A percentile compares a stretch with the other conserved stretches of the same genome.
These are phyloP conservation scores for Lottia gigantea DNA, from an alignment of 2,888 invertebrate species.

Conservation along the genomic window DNA sequence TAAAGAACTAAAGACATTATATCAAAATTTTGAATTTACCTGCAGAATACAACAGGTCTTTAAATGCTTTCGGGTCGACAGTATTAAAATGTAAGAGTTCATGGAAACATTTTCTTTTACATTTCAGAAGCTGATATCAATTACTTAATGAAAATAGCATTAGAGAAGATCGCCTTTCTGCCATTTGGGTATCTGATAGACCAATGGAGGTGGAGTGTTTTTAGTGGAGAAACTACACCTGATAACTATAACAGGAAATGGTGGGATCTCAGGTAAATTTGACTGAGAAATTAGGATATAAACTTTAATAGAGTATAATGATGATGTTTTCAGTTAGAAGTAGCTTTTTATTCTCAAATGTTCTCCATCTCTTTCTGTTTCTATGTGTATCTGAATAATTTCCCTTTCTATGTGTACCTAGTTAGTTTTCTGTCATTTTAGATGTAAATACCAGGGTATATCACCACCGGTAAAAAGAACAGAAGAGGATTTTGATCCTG, in stretches of 20 bases:
- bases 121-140: constrained; percentile 60
- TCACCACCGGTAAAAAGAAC: constrained; percentile 52
- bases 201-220: constrained; percentile 68
- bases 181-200: constrained; percentile 69
- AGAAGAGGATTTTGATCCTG: constrained; percentile 54
- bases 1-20: too few relatives aligned
- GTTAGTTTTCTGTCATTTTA: constrained; percentile 22
- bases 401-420: too few relatives aligned
- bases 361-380: too few relatives aligned
- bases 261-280: constrained; percentile 63
- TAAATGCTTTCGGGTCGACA: too few relatives aligned
- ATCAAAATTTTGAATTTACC: too few relatives aligned
- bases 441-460: constrained; percentile 61
- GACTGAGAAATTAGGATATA: too few relatives aligned
- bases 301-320: background rate
- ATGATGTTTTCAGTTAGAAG: too few relatives aligned
- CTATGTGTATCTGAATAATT: too few relatives aligned
- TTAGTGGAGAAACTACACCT: constrained; percentile 46
- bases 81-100: too few relatives aligned
- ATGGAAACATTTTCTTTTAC: background rate
- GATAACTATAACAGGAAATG: constrained; percentile 65
- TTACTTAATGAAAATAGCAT: constrained; percentile 67
- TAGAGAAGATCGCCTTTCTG: constrained; percentile 67
- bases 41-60: too few relatives aligned
- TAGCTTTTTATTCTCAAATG: too few relatives aligned